Evolutionary conservation across 2,797 vertebrate genomes (phyloP).

Genomic region (Fistularia commersonii): DNA sequence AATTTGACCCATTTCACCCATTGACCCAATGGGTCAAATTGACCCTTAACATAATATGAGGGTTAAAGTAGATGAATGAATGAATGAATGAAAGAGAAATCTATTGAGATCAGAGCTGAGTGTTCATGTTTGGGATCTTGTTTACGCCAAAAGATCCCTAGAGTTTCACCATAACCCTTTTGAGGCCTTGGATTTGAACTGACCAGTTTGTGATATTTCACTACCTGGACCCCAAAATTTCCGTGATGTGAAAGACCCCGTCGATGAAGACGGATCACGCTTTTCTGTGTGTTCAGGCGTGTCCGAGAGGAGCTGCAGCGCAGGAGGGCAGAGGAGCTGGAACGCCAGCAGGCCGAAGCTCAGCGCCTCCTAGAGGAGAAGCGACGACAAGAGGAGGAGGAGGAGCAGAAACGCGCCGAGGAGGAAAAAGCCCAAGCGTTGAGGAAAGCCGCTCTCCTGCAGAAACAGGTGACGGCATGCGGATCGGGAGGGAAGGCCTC

Average conservation of each 20-base stretch:
- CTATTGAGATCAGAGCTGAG: no score
- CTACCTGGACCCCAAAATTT: no score
- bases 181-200: no score
- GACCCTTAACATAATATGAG: no score
- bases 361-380: slow-evolving; percentile 77
- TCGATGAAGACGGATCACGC: not conserved
- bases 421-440: slow-evolving; percentile 80
- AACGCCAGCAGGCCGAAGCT: slow-evolving; percentile 77
- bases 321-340: slow-evolving; percentile 80
- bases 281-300: slow-evolving; percentile 59
- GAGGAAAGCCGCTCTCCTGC: slow-evolving; percentile 78
- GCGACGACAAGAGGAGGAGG: slow-evolving; percentile 74
- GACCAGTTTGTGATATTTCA: no score
- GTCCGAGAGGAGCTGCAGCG: slow-evolving; percentile 80
- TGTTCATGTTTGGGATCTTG: no score
- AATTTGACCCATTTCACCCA: no score
- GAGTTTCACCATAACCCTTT: no score
- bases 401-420: slow-evolving; percentile 74
- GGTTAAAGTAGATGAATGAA: no score
- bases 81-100: no score
- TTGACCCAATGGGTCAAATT: no score
- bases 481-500: not conserved
- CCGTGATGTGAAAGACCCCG: not conserved
- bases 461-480: slow-evolving; percentile 80
- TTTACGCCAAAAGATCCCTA: no score